Base-by-base conservation (phyloP, 37 sponge, comb jelly and placozoan species). In the Tethya wilhelma region DNA sequence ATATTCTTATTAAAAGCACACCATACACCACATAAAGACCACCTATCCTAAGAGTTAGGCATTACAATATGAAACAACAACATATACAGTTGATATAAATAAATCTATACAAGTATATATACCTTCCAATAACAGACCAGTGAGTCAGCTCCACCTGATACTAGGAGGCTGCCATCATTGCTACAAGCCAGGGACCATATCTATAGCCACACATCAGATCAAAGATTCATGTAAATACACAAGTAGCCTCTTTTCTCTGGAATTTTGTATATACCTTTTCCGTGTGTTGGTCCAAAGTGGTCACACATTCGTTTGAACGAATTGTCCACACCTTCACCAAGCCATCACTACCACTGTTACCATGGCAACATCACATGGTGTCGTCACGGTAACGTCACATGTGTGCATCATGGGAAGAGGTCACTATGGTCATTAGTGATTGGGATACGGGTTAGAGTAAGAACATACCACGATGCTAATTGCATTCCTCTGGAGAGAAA, bases 301-400 rank as follows among this genome's bases (percentile, higher is more conserved):
- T 65, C 6, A 71, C 89, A 86, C 95, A 96, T 53, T 90, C 91
- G 30, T 84, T 84, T 38, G 88, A 92, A 59, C 85, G 84, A 41
- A 96, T 88, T 66, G 76, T 94, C 99, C 99, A 99, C 34, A 99
- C 70, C 71, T 99, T 99, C 80, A 97, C 77, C 46, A 97, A 38
- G 4, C 98, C 98, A 90, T 97, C 95, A 37, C 87, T 79, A 53
- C 89, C 93, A 79, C 93, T 90, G 58, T 63, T 40, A 72, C 60
- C 25, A 28, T 6, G 17, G 38, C 41, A 69, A 28, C 70, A 34
- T 37, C 38, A 69, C n/a, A 69, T 34, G 11, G 38, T 33, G 23
- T 36, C 70, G 33, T 34, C n/a, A 69, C 70, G 25, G 33, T 20
- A 34, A 69, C 40, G 53, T 49, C n/a, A n/a, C n/a, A n/a, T n/a